These are phyloP conservation scores for Eupithecia tripunctaria DNA, from an alignment of 2,888 invertebrate species.

Conservation along the genomic window DNA sequence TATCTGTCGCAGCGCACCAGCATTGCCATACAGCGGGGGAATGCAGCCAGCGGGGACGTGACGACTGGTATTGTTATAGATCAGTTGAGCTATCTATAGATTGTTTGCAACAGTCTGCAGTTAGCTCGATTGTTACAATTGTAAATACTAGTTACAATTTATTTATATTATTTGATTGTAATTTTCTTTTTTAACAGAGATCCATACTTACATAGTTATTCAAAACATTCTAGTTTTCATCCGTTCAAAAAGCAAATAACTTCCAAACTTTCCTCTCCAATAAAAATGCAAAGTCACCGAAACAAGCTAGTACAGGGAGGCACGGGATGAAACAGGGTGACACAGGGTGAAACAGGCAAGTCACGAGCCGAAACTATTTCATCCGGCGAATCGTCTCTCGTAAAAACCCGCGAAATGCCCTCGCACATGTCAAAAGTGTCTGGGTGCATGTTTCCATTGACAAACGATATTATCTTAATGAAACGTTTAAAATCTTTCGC, in stretches of 20 bases:
- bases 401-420: slow-evolving; percentile 52
- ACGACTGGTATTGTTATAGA: too few species aligned
- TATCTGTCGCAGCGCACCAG: too few species aligned
- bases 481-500: too few species aligned
- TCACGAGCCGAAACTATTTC: slow-evolving; percentile 38
- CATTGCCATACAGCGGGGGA: too few species aligned
- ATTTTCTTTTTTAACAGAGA: too few species aligned
- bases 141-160: too few species aligned
- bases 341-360: slow-evolving; percentile 21
- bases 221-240: background rate
- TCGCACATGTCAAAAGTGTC: slow-evolving; percentile 51
- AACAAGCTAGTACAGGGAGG: slow-evolving; percentile 8
- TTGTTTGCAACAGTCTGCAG: too few species aligned
- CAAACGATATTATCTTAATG: slow-evolving; percentile 17
- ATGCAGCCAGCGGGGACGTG: too few species aligned
- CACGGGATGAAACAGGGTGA: slow-evolving; percentile 18
- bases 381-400: slow-evolving; percentile 47
- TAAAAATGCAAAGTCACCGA: slow-evolving; percentile 9
- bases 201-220: too few species aligned
- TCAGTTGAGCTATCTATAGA: too few species aligned
- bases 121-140: too few species aligned
- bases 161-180: too few species aligned
- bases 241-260: background rate
- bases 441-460: slow-evolving; percentile 33
- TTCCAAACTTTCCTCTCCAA: background rate